A percentile compares a stretch with the other conserved stretches of the same genome.
Conservation (phyloP, 2,113 vertebrate genomes). For the Corythornis madagascariensis region DNA sequence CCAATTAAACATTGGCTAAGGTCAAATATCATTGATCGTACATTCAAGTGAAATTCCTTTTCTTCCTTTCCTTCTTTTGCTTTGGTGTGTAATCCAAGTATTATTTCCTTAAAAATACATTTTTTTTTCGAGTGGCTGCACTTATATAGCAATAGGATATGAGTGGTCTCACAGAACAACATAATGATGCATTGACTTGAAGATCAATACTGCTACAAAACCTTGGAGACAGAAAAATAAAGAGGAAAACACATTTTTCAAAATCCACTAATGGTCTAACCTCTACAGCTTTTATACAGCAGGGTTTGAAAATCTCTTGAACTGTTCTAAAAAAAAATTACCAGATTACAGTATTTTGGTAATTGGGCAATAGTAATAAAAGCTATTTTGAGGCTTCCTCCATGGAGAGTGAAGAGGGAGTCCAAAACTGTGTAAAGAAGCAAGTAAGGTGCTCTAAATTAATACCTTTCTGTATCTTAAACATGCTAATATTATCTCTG, state of each 20-base stretch:
- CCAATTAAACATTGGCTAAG: constrained; percentile 74
- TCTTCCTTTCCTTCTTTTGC: constrained; percentile 38
- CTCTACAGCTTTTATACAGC: constrained; percentile 54
- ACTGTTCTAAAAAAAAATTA: neutral
- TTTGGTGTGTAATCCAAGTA: constrained; percentile 65
- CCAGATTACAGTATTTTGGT: neutral
- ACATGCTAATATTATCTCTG: neutral
- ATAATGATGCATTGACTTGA: constrained; percentile 64
- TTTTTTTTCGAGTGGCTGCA: neutral
- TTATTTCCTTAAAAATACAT: constrained; percentile 59
- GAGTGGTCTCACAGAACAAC: constrained; percentile 60
- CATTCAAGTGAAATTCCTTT: constrained; percentile 67
- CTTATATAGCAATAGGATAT: constrained; percentile 58
- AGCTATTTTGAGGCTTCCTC: neutral
- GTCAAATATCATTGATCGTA: constrained; percentile 76
- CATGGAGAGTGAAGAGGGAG: neutral
- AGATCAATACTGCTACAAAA: constrained; percentile 74
- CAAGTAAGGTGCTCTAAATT: neutral
- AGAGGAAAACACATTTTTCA: constrained; percentile 27
- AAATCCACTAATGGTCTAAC: constrained; percentile 36
- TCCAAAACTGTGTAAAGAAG: neutral
- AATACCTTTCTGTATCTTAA: neutral
- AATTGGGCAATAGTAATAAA: neutral
- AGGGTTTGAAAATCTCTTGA: neutral
- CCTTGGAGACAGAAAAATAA: constrained; percentile 37